A percentile compares a stretch with the other conserved stretches of the same genome.
Evolutionary conservation across 2,113 vertebrate species (phyloP).

Genomic region (Prietella phreatophila): DNA sequence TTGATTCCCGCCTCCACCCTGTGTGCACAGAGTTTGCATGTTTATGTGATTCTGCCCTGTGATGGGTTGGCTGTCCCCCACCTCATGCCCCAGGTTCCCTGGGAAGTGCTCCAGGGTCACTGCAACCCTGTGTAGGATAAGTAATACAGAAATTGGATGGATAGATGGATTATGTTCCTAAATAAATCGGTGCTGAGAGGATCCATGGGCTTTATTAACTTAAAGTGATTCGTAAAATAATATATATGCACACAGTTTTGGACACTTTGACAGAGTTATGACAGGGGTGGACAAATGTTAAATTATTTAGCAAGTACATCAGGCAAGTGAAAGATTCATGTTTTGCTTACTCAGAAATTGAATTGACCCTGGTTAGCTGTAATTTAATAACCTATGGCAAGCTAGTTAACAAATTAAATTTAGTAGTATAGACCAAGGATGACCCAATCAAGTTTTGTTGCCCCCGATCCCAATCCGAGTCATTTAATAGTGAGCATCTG

Average conservation of each 20-base stretch:
- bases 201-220: background rate
- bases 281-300: background rate
- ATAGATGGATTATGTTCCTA: background rate
- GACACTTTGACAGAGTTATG: background rate
- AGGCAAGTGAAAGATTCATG: background rate
- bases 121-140: too few relatives aligned
- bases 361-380: background rate
- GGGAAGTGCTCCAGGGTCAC: too few relatives aligned
- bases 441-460: too few relatives aligned
- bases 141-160: too few relatives aligned
- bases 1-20: too few relatives aligned
- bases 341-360: background rate
- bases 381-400: background rate
- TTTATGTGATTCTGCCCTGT: too few relatives aligned
- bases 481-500: too few relatives aligned
- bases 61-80: too few relatives aligned
- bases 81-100: too few relatives aligned
- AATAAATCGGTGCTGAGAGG: background rate
- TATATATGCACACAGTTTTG: background rate
- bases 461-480: too few relatives aligned
- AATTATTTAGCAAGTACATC: background rate
- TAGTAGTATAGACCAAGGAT: background rate
- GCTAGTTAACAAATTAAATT: background rate
- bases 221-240: background rate
- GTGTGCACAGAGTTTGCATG: too few relatives aligned